Conservation (phyloP, 2,113 vertebrate species). For the Scomber colias region DNA sequence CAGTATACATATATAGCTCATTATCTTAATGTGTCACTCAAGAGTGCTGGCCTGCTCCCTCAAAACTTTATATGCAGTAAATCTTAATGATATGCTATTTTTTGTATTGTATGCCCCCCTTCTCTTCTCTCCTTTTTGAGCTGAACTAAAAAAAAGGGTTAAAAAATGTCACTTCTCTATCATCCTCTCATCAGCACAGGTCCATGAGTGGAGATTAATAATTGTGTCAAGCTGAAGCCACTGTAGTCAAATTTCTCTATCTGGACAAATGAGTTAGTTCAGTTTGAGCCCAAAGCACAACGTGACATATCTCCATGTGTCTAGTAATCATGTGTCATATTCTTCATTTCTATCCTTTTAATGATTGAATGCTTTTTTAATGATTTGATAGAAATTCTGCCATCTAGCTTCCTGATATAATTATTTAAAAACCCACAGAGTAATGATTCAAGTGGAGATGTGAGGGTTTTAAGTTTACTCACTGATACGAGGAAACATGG, state of each 20-base stretch:
- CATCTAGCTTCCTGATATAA: too few species aligned
- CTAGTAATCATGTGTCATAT: too few species aligned
- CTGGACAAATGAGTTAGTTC: background rate
- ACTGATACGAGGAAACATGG: background rate
- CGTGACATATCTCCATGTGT: background rate
- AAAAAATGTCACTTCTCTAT: background rate
- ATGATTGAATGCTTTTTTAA: background rate
- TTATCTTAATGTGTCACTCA: background rate
- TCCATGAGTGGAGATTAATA: background rate
- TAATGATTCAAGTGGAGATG: background rate
- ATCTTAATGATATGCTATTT: background rate
- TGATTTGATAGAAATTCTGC: background rate
- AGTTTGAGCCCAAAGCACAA: background rate
- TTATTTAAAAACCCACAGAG: background rate
- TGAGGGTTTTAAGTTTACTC: background rate
- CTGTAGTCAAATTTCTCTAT: background rate
- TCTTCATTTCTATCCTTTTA: too few species aligned
- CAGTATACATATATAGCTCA: background rate
- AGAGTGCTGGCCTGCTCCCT: conserved; percentile 7
- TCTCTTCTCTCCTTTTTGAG: background rate
- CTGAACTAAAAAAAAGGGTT: background rate
- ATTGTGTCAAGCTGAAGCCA: background rate
- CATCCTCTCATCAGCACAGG: too few species aligned
- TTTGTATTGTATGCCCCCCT: background rate
- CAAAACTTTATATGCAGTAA: conserved; percentile 1